A percentile compares a stretch with the other conserved stretches of the same genome.
phyloP scores from a whole-genome alignment of 2,888 invertebrate genomes.

The Lamellibrachia satsuma region DNA sequence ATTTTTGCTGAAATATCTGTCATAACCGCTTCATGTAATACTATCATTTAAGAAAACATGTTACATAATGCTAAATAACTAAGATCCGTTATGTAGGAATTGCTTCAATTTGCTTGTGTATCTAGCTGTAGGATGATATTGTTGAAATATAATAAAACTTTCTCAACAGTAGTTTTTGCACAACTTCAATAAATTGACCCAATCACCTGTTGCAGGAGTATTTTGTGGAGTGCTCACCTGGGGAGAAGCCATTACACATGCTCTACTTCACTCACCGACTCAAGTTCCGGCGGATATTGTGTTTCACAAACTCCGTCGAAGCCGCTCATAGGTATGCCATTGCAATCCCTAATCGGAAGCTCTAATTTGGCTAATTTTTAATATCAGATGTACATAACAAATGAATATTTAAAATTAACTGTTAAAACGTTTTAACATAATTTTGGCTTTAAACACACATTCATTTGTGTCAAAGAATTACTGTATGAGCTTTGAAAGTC shows the following conservation, averaged over 20 bases:
- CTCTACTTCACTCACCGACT: conserved; percentile 72
- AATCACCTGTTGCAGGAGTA: conserved; percentile 55
- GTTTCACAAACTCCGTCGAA: conserved; percentile 87
- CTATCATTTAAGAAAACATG: no score
- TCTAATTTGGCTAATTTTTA: neutral
- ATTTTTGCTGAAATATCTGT: no score
- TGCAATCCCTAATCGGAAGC: neutral
- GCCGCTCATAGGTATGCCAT: conserved; percentile 74
- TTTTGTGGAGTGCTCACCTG: conserved; percentile 57
- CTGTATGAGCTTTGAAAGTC: neutral
- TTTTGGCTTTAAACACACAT: neutral
- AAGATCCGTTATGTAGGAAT: no score
- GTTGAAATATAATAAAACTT: no score
- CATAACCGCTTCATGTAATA: no score
- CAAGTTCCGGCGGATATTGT: conserved; percentile 81
- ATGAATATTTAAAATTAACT: no score
- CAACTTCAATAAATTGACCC: neutral
- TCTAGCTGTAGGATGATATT: no score
- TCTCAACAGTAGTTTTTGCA: no score
- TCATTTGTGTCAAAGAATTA: neutral
- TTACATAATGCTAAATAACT: no score
- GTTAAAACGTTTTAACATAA: neutral
- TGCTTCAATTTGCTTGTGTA: no score
- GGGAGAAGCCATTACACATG: conserved; percentile 81
- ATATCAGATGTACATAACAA: neutral